These are phyloP conservation scores for Gobio occitaniae DNA, from an alignment of 2,797 vertebrate species.

Conservation along the genomic window DNA sequence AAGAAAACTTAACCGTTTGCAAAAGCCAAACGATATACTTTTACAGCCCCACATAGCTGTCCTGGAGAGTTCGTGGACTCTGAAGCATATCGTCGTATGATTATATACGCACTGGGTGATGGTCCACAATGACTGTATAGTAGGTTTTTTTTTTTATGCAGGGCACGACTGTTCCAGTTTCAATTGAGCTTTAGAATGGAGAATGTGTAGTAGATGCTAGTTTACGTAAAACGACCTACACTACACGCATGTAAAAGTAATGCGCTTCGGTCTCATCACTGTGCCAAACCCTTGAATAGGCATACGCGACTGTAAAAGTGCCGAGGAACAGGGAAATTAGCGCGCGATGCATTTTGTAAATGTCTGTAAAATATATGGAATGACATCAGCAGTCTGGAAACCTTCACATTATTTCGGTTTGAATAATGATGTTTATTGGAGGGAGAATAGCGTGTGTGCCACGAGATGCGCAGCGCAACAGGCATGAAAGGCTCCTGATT, in stretches of 20 bases:
- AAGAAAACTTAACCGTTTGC: conserved; percentile 49
- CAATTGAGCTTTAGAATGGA: neutral
- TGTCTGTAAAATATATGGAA: neutral
- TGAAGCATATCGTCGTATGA: neutral
- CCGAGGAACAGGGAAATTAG: neutral
- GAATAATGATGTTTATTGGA: conserved; percentile 2
- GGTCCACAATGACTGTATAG: neutral
- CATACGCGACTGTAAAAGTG: neutral
- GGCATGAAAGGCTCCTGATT: conserved; percentile 17
- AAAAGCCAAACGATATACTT: neutral
- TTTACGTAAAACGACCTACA: conserved; percentile 1
- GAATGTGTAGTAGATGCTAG: neutral
- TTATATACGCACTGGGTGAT: neutral
- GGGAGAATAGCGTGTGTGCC: neutral
- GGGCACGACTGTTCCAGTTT: neutral
- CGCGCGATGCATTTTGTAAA: neutral
- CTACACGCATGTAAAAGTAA: conserved; percentile 3
- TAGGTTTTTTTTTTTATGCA: too few species aligned
- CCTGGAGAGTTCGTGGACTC: conserved; percentile 18
- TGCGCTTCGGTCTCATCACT: neutral
- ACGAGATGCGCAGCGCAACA: conserved; percentile 39
- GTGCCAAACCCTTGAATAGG: neutral
- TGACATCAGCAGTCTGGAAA: neutral
- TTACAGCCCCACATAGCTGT: neutral
- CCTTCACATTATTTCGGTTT: neutral